Evolutionary conservation across 2,888 invertebrate genomes (phyloP).

Genomic region (Drosophila maculinotata): DNA sequence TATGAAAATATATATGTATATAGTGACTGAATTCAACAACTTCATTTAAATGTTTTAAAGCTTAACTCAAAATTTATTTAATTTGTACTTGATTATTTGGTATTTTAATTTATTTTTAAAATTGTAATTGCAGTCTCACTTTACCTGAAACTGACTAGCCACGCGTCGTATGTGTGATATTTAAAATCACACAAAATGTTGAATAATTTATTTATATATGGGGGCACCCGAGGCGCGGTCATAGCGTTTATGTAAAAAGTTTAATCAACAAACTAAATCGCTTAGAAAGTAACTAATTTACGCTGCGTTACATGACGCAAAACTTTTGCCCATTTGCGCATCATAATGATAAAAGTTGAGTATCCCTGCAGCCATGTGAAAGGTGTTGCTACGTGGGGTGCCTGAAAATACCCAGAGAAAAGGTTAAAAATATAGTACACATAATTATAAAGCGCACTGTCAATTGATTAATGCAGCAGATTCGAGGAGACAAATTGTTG

Average conservation of each 20-base stretch:
- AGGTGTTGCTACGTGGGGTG: constrained; percentile 21
- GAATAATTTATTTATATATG: constrained; percentile 30
- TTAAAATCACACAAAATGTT: constrained; percentile 24
- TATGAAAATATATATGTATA: no score
- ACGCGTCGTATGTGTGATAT: constrained; percentile 43
- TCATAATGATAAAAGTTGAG: constrained; percentile 79
- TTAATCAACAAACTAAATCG: constrained; percentile 78
- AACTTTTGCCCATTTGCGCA: constrained; percentile 75
- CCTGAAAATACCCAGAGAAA: neutral
- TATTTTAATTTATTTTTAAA: constrained; percentile 3
- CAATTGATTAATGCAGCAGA: constrained; percentile 45
- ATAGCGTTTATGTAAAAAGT: constrained; percentile 73
- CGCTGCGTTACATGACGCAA: constrained; percentile 50
- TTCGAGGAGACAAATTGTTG: constrained; percentile 9
- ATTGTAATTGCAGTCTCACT: neutral
- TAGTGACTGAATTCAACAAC: no score
- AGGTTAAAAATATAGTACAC: constrained; percentile 6
- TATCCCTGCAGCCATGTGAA: constrained; percentile 49
- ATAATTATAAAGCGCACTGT: constrained; percentile 31
- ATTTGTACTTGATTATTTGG: no score
- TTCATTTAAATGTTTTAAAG: neutral
- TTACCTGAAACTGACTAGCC: no score
- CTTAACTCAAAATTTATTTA: no score
- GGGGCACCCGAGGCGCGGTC: constrained; percentile 59
- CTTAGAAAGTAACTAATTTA: constrained; percentile 77